Conservation (phyloP, 2,113 vertebrate species). For the Takifugu flavidus region DNA sequence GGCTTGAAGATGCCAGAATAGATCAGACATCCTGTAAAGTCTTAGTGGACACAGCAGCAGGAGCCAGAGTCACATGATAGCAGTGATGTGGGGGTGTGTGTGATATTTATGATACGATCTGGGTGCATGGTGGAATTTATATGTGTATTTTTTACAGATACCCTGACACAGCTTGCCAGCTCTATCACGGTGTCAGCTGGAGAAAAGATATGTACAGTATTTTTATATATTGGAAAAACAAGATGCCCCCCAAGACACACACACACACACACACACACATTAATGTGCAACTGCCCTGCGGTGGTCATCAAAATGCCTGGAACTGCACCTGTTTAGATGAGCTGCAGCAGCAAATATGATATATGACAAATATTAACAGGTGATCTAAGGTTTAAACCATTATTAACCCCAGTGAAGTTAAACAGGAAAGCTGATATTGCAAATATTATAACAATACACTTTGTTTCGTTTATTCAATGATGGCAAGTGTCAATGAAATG, state of each 20-base stretch:
- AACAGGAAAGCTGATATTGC: too few relatives aligned
- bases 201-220: constrained; percentile 42
- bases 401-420: too few relatives aligned
- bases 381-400: too few relatives aligned
- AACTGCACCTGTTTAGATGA: neutral
- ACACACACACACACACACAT: neutral
- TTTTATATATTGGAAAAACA: constrained; percentile 48
- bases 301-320: too few relatives aligned
- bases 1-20: constrained; percentile 38
- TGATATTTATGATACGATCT: constrained; percentile 56
- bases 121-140: constrained; percentile 41
- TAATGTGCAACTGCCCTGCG: too few relatives aligned
- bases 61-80: constrained; percentile 48
- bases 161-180: constrained; percentile 21
- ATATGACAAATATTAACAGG: too few relatives aligned
- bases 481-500: too few relatives aligned
- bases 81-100: constrained; percentile 30
- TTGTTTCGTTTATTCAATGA: too few relatives aligned
- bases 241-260: constrained; percentile 14
- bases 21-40: constrained; percentile 68
- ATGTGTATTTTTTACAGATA: constrained; percentile 18
- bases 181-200: constrained; percentile 28
- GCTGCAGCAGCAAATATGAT: neutral
- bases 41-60: constrained; percentile 60
- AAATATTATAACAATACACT: too few relatives aligned